Evolutionary conservation across 2,113 vertebrate genomes (phyloP), one percentile per base, ranked within the genome.

Genomic region (Motacilla alba): DNA sequence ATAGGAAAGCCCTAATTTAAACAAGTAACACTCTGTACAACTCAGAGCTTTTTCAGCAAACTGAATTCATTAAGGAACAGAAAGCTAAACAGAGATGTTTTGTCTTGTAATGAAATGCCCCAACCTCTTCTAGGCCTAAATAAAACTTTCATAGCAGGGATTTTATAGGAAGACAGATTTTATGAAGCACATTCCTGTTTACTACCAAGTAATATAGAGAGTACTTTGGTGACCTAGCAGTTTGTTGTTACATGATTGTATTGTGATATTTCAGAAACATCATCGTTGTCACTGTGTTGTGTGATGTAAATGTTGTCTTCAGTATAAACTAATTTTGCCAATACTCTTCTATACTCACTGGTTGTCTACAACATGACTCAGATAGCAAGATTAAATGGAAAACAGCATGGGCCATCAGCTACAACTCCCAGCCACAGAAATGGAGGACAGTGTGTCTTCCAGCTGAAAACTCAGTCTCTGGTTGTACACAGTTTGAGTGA

Each of bases 1-100:
- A 76, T 66, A 55, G 77, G 69, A 74, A 87, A 87, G 66, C 66
- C 41, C 26, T 89, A 89, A 89, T 91, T 93, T 89, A 90, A 95
- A 95, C 91, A 93, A 95, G 58, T 69, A 76, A 58, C 41, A 15
- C 62, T 83, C 68, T 91, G 81, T 95, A 68, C 44, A 49, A 66
- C 37, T 83, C 33, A 10, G 74, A 87, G 60, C 58, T 91, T 94
- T 96, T 79, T 76, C 58, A 89, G 43, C 46, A 69, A 82, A 87
- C 46, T 84, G 73, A 84, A 82, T 91, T 94, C 1, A 82, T 64
- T 56, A 89, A 84, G 47, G 59, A 69, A 83, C 27, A 87, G 83
- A 94, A 41, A 27, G 18, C 64, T 81, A 37, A 94, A 89, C 56
- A 93, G 86, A 83, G 56, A 64, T 64, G 60, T 75, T 94, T 94